phyloP scores from a whole-genome alignment of 2,888 invertebrate genomes.

The Hypolimnas misippus region DNA sequence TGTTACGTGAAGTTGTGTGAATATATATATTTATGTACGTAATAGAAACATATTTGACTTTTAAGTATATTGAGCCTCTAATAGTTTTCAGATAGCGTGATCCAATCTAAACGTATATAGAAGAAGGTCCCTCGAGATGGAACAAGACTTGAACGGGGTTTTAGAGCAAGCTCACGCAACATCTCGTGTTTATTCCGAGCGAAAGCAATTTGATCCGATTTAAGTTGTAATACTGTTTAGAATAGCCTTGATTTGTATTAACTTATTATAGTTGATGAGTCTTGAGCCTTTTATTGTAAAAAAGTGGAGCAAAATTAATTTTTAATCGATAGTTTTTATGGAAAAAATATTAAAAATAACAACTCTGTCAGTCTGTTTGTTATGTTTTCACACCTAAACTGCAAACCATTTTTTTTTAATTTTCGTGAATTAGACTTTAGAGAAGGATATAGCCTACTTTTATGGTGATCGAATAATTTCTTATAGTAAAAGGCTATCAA shows the following conservation, averaged over 20 bases:
- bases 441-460: no score
- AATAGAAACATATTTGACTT: conserved; percentile 11
- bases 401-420: no score
- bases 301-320: no score
- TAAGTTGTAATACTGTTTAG: conserved; percentile 21
- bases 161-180: conserved; percentile 30
- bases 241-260: background rate
- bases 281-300: no score
- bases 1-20: no score
- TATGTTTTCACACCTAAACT: no score
- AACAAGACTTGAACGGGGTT: conserved; percentile 16
- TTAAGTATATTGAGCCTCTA: background rate
- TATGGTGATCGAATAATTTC: no score
- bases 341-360: no score
- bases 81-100: conserved; percentile 33
- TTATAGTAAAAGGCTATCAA: no score
- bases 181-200: conserved; percentile 28
- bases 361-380: no score
- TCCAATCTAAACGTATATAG: conserved; percentile 31
- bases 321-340: no score
- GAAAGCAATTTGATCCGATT: conserved; percentile 33
- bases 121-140: conserved; percentile 32
- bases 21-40: background rate
- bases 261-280: background rate
- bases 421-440: no score